phyloP scores from a whole-genome alignment of 2,797 vertebrate species.

The Phataginus tricuspis region DNA sequence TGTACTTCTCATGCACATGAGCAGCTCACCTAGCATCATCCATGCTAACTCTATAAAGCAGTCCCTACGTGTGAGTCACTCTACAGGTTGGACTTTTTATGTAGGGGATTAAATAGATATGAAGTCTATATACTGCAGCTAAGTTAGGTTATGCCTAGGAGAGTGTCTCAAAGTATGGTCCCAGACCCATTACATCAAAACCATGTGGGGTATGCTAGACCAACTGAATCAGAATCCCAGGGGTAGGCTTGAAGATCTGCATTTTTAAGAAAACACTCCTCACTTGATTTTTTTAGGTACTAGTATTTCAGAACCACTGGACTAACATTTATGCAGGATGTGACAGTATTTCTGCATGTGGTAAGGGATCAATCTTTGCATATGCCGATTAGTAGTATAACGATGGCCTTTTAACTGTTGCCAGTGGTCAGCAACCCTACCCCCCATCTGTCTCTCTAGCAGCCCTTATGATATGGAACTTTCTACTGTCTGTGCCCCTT shows the following conservation, averaged over 20 bases:
- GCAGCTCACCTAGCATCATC: not conserved
- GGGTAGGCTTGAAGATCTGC: not conserved
- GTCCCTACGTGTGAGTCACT: not conserved
- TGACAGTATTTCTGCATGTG: not conserved
- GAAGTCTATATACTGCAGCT: not conserved
- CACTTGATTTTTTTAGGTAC: not conserved
- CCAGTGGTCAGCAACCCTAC: not conserved
- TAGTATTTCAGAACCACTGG: not conserved
- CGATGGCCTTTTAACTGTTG: not conserved
- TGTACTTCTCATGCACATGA: not conserved
- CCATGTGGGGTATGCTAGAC: not conserved
- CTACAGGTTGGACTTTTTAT: not conserved
- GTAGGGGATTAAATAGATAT: not conserved
- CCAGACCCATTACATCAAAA: not conserved
- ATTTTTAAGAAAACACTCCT: not conserved
- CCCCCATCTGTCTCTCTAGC: not conserved
- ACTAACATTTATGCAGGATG: not conserved
- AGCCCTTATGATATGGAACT: not conserved
- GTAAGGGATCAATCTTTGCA: not conserved
- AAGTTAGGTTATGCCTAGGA: not conserved
- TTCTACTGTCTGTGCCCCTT: not conserved
- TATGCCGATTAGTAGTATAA: not conserved
- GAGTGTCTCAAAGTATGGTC: not conserved
- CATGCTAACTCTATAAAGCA: not conserved
- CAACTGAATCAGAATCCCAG: not conserved